Percentiles rank a stretch among this genome's conserved stretches.
phyloP scores from a whole-genome alignment of 2,797 vertebrate genomes.

The Chaetophractus vellerosus region DNA sequence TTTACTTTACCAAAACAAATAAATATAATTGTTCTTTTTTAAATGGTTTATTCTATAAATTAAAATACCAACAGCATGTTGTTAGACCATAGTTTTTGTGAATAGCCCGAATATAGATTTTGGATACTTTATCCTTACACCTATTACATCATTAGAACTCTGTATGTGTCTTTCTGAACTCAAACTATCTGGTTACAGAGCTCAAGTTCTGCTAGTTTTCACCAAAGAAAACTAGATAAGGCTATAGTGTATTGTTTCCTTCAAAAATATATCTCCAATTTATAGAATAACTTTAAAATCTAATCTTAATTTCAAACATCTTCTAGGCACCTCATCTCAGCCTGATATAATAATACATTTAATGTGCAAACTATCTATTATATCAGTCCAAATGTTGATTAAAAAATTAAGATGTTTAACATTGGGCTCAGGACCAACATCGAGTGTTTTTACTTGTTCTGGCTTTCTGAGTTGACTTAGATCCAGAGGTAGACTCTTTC shows the following conservation, averaged over 20 bases:
- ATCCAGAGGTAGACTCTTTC: neutral
- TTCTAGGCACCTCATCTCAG: slow-evolving; percentile 23
- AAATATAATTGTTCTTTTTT: neutral
- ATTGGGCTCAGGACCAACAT: neutral
- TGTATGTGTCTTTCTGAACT: neutral
- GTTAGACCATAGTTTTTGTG: neutral
- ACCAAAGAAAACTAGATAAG: neutral
- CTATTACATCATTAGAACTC: neutral
- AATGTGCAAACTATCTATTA: slow-evolving; percentile 56
- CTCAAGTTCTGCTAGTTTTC: neutral
- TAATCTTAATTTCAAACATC: slow-evolving; percentile 59
- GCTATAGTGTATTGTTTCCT: neutral
- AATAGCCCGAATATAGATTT: neutral
- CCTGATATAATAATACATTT: neutral
- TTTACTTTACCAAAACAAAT: neutral
- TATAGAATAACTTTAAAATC: slow-evolving; percentile 60
- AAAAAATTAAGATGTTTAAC: neutral
- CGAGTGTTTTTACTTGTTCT: slow-evolving; percentile 16
- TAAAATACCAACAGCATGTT: neutral
- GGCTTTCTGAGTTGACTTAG: slow-evolving; percentile 48
- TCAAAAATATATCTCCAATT: slow-evolving; percentile 23
- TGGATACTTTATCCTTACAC: neutral
- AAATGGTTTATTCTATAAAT: neutral
- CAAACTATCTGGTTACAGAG: neutral
- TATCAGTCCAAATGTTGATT: neutral